Percentiles rank a stretch among this genome's conserved stretches.
Evolutionary conservation across 53 echinoderm and acorn worm species (phyloP).

Genomic region (Apostichopus leukothele): DNA sequence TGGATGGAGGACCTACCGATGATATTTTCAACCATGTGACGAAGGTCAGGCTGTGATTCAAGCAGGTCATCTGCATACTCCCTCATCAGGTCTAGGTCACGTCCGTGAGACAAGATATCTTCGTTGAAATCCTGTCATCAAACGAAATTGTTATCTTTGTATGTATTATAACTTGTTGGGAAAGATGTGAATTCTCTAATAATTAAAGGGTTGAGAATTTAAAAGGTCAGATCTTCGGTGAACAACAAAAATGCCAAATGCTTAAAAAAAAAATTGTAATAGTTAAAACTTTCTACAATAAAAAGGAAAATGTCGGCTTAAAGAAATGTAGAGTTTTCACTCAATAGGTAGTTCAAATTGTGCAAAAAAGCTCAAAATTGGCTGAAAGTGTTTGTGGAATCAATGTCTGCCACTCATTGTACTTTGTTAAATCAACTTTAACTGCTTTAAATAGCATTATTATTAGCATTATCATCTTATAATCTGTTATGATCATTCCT

Average conservation of each 20-base stretch:
- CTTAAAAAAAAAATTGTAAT: neutral
- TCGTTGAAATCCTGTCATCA: slow-evolving; percentile 83
- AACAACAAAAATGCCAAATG: neutral
- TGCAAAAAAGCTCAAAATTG: too few species aligned
- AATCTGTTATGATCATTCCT: neutral
- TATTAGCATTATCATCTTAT: neutral
- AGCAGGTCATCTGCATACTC: slow-evolving; percentile 75
- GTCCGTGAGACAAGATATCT: slow-evolving; percentile 77
- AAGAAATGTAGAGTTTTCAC: too few species aligned
- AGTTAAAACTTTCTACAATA: too few species aligned
- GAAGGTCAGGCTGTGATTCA: slow-evolving; percentile 84
- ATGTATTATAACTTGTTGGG: too few species aligned
- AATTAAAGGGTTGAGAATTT: too few species aligned
- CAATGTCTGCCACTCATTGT: too few species aligned
- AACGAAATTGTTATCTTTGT: too few species aligned
- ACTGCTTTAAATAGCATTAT: slow-evolving; percentile 7
- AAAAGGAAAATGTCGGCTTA: too few species aligned
- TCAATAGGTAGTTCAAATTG: too few species aligned
- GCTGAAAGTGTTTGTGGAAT: too few species aligned
- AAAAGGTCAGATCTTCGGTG: too few species aligned
- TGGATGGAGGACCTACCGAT: slow-evolving; percentile 56
- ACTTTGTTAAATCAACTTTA: neutral
- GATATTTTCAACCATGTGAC: slow-evolving; percentile 63
- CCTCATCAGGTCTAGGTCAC: slow-evolving; percentile 83
- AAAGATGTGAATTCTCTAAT: too few species aligned